Conservation (phyloP, 2,888 invertebrate species). For the Eupithecia exiguata region DNA sequence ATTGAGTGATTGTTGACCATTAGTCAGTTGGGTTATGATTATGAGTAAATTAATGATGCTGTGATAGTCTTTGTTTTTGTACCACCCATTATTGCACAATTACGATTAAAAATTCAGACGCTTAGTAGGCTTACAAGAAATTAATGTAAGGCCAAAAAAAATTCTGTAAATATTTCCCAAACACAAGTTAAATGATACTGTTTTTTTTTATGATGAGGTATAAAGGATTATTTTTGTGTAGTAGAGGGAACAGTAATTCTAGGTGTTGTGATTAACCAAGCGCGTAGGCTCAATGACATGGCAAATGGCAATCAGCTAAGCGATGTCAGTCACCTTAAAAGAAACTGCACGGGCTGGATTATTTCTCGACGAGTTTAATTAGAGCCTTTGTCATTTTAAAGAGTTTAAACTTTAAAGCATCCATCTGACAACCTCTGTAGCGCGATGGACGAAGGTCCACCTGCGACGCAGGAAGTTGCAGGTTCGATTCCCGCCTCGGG, state of each 20-base stretch:
- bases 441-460: too few relatives aligned
- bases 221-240: not conserved
- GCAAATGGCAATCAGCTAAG: not conserved
- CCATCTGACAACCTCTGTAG: not conserved
- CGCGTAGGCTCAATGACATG: constrained; percentile 17
- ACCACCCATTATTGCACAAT: not conserved
- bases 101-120: not conserved
- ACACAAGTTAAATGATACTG: not conserved
- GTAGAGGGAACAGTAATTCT: not conserved
- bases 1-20: constrained; percentile 54
- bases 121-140: not conserved
- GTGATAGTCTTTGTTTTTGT: constrained; percentile 64
- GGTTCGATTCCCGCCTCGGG: too few relatives aligned
- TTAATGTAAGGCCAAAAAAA: too few relatives aligned
- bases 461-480: too few relatives aligned
- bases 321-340: constrained; percentile 36
- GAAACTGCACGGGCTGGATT: not conserved
- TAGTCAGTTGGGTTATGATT: constrained; percentile 52
- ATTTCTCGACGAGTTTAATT: not conserved
- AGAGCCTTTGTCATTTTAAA: not conserved
- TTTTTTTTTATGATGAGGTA: not conserved
- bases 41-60: constrained; percentile 75
- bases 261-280: not conserved
- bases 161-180: not conserved
- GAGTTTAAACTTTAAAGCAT: not conserved